Percentiles rank a stretch among this genome's conserved stretches.
Evolutionary conservation across 2,113 vertebrate genomes (phyloP).

Genomic region (Myrmecobius fasciatus): DNA sequence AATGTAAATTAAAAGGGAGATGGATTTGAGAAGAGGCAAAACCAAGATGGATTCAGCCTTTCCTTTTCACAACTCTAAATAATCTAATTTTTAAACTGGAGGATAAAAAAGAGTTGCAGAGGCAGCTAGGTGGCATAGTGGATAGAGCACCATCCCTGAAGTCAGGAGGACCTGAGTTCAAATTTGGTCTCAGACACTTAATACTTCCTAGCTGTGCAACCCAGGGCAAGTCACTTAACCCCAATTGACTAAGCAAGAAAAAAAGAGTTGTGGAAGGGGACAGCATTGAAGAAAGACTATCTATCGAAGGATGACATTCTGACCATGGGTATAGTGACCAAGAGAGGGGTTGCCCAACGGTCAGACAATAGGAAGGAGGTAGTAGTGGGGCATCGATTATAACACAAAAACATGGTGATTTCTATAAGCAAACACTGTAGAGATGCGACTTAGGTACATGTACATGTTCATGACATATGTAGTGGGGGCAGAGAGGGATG

Average conservation of each 20-base stretch:
- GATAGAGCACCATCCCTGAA: too few relatives aligned
- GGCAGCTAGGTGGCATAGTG: too few relatives aligned
- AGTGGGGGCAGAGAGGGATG: neutral
- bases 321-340: neutral
- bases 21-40: too few relatives aligned
- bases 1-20: too few relatives aligned
- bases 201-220: too few relatives aligned
- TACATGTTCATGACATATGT: neutral
- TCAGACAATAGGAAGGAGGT: neutral
- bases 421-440: neutral
- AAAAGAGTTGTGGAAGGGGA: neutral
- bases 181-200: too few relatives aligned
- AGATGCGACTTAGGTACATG: neutral
- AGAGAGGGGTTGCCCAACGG: neutral
- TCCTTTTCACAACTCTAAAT: too few relatives aligned
- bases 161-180: too few relatives aligned
- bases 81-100: neutral
- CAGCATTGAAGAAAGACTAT: neutral
- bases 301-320: neutral
- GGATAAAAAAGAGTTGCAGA: neutral
- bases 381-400: neutral
- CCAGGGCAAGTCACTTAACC: too few relatives aligned
- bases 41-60: too few relatives aligned
- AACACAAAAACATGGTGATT: neutral
- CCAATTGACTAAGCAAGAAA: too few relatives aligned